These are phyloP conservation scores for Lamellibrachia satsuma DNA, from an alignment of 2,888 invertebrate genomes.

Conservation along the genomic window DNA sequence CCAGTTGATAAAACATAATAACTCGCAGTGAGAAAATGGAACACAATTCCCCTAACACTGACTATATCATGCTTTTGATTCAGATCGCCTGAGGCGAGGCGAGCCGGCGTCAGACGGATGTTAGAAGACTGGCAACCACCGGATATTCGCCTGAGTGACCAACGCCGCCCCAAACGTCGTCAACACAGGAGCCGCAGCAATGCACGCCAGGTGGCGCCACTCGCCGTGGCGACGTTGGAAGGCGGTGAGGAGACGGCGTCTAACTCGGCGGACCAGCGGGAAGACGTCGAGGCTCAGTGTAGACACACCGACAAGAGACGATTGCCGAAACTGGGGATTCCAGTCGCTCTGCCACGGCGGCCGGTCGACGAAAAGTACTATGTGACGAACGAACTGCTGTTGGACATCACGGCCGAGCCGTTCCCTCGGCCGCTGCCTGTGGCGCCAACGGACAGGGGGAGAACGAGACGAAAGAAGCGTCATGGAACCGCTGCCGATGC, in stretches of 20 bases:
- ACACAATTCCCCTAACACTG: not conserved
- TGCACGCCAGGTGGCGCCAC: conserved; percentile 10
- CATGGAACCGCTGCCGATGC: not conserved
- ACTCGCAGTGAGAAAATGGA: not conserved
- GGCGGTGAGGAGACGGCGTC: not conserved
- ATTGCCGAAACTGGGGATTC: not conserved
- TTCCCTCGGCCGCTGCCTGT: not conserved
- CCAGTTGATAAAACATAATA: too few species aligned
- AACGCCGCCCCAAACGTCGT: not conserved
- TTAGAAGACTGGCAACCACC: not conserved
- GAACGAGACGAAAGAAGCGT: not conserved
- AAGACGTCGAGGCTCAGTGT: not conserved
- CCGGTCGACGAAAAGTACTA: not conserved
- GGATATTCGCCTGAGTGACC: not conserved
- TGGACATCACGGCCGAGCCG: not conserved
- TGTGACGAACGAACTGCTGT: not conserved
- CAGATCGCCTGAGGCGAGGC: not conserved
- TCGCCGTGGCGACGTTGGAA: not conserved
- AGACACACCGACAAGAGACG: not conserved
- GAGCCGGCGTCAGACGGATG: not conserved
- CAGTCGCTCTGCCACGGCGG: not conserved
- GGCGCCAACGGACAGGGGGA: not conserved
- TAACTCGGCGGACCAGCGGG: not conserved
- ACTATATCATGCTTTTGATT: not conserved
- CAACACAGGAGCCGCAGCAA: not conserved